phyloP scores from a whole-genome alignment of 1,140 invertebrate genomes.

The Druon quercuslanigerum region DNA sequence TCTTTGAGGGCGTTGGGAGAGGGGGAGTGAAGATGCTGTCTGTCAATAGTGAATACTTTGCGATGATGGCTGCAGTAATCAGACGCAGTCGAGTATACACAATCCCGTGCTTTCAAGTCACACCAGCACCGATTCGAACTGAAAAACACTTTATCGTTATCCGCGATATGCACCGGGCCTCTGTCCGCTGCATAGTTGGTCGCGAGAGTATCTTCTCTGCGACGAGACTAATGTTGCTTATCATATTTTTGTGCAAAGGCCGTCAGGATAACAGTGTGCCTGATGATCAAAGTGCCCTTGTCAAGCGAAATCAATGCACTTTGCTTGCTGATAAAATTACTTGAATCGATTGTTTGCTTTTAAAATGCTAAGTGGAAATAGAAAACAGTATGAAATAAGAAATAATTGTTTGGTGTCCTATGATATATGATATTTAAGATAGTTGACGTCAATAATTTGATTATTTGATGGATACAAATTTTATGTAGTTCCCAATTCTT shows the following conservation, averaged over 20 bases:
- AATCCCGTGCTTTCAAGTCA: slow-evolving; percentile 29
- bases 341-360: slow-evolving; percentile 1
- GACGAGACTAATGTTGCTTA: slow-evolving; percentile 13
- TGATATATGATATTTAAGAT: background rate
- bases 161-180: slow-evolving; percentile 48
- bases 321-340: slow-evolving; percentile 23
- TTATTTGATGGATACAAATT: too few relatives aligned
- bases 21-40: slow-evolving; percentile 52
- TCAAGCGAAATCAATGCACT: slow-evolving; percentile 26
- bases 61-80: slow-evolving; percentile 50
- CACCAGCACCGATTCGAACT: slow-evolving; percentile 54
- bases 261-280: slow-evolving; percentile 21
- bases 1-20: slow-evolving; percentile 28
- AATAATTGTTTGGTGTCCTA: background rate
- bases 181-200: slow-evolving; percentile 45
- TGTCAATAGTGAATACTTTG: slow-evolving; percentile 52
- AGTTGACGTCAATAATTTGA: background rate
- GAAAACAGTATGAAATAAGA: background rate
- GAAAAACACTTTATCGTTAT: slow-evolving; percentile 67
- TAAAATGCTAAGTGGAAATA: background rate
- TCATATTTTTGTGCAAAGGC: slow-evolving; percentile 23
- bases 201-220: slow-evolving; percentile 46
- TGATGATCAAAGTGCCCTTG: slow-evolving; percentile 30
- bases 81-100: slow-evolving; percentile 41
- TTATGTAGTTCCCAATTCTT: background rate